Conservation (phyloP, 2,113 vertebrate genomes). For the Polyodon spathula region DNA sequence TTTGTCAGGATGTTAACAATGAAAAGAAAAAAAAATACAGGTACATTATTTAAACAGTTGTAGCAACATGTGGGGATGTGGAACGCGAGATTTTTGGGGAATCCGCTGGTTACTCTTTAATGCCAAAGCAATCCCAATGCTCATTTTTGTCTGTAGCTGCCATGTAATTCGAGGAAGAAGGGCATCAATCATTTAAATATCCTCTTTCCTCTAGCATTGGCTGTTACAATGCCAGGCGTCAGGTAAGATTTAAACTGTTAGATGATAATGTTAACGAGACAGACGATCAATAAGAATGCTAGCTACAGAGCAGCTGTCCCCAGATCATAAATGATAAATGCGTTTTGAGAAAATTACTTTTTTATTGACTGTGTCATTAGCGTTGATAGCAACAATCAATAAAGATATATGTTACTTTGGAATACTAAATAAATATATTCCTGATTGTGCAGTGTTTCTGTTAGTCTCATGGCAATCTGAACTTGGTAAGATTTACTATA, state of each 20-base stretch:
- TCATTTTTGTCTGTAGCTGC: too few species aligned
- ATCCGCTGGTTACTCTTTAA: too few species aligned
- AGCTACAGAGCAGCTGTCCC: not conserved
- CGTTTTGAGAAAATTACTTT: constrained; percentile 17
- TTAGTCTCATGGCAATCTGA: too few species aligned
- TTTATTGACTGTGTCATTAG: constrained; percentile 27
- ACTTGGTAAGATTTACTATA: too few species aligned
- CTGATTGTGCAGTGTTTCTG: too few species aligned
- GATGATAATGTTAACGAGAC: constrained; percentile 20
- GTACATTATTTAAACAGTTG: too few species aligned
- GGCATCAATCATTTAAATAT: constrained; percentile 28
- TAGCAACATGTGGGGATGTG: too few species aligned
- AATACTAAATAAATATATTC: constrained; percentile 21
- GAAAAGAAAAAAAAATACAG: too few species aligned
- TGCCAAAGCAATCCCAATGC: too few species aligned
- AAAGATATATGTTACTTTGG: constrained; percentile 24
- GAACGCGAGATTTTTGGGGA: too few species aligned
- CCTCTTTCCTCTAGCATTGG: constrained; percentile 28
- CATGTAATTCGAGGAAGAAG: constrained; percentile 18
- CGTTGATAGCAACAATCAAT: constrained; percentile 25
- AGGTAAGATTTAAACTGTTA: constrained; percentile 19
- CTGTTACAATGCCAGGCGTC: constrained; percentile 25
- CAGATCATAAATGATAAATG: constrained; percentile 19
- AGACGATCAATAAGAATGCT: constrained; percentile 8
- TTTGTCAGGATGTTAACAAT: too few species aligned